phyloP scores from a whole-genome alignment of 2,113 vertebrate genomes.

The Pelecanus crispus region DNA sequence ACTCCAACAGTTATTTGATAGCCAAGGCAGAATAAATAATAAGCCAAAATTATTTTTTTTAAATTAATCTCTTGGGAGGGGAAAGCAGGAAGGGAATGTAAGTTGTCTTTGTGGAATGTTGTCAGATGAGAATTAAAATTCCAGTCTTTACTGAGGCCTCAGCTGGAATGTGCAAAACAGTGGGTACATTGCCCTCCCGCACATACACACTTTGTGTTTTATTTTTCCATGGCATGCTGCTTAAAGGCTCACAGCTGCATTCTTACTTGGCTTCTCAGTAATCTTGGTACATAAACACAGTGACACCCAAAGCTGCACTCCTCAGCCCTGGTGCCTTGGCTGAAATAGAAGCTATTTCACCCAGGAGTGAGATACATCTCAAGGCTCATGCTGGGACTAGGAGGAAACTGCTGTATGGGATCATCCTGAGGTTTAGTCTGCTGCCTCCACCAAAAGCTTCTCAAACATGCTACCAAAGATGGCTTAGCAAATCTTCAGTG shows the following conservation, averaged over 20 bases:
- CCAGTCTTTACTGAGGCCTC: slow-evolving; percentile 21
- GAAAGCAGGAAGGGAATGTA: background rate
- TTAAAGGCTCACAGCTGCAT: background rate
- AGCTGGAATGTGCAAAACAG: slow-evolving; percentile 18
- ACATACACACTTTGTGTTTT: background rate
- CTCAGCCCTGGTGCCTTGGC: background rate
- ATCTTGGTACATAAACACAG: background rate
- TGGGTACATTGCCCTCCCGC: background rate
- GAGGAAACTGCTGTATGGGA: background rate
- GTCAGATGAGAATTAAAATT: slow-evolving; percentile 41
- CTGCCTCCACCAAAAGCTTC: background rate
- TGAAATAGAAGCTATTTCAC: background rate
- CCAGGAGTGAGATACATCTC: background rate
- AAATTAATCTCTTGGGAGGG: background rate
- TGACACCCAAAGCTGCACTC: background rate
- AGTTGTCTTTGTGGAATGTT: slow-evolving; percentile 21
- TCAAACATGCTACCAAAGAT: background rate
- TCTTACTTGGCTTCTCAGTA: background rate
- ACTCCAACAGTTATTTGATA: background rate
- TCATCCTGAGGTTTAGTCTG: background rate
- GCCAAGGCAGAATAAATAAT: slow-evolving; percentile 25
- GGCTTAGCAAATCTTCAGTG: background rate
- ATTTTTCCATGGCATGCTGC: background rate
- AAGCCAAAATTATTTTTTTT: background rate
- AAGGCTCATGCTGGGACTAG: background rate